Base-by-base conservation (phyloP, 2,113 vertebrate genomes). In the Polypterus senegalus region DNA sequence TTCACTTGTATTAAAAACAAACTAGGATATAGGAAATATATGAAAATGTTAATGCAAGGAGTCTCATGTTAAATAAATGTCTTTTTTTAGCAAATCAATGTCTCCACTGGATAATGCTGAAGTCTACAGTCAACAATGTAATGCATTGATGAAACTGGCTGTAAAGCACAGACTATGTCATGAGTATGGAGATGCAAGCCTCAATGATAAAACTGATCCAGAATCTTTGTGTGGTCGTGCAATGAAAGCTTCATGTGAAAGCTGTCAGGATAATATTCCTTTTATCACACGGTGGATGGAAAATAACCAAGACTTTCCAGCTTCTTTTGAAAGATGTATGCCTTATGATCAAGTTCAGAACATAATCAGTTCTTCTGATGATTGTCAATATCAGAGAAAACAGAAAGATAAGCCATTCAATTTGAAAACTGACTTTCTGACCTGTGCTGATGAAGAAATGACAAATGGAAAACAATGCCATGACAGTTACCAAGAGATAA, bases 111-210 rank as follows among this genome's bases (percentile, higher is more conserved):
- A 84, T 9, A 72, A 66, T 62, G 64, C 72, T 46, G 65, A 80
- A 46, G 60, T 60, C 47, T 70, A 76, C 61, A 84, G 73, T 68
- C 65, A 65, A 46, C 88, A 89, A 72, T 76, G 83, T 61, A 64
- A 80, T 46, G 75, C 88, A 61, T 67, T 84, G 61, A 78, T 91
- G 77, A 73, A 76, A 57, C 74, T 96, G 69, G 90, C 92, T 57
- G 70, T 74, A 70, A 81, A 89, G 51, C 91, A 86, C 61, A 76
- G 94, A 60, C 77, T 71, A 7, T 73, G 77, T 47, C 92, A 97
- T 62, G 93, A 98, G 68, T 73, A 71, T 0, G 76, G 82, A 5
- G 74, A 86, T 59, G 57, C 77, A 45, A 56, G 62, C 10, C 10
- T 74, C 61, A 65, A 60, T 49, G 70, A 78, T 49, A 69, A 62